Evolutionary conservation across 2,797 vertebrate species (phyloP).

Genomic region (Pipistrellus nathusii): DNA sequence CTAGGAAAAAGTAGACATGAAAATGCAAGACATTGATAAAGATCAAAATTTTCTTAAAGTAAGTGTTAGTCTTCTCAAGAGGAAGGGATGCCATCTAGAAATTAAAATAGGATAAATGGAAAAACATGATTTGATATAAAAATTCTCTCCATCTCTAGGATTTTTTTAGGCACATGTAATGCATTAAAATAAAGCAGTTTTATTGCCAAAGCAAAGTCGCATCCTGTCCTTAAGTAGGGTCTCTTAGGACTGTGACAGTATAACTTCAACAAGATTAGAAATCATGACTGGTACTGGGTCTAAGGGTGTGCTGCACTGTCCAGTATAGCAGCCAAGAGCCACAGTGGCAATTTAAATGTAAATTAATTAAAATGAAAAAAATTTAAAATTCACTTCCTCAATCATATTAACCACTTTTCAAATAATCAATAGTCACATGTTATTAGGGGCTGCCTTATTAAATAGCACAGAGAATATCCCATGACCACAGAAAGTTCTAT

Average conservation of each 20-base stretch:
- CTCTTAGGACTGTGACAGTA: neutral
- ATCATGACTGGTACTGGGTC: neutral
- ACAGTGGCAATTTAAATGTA: neutral
- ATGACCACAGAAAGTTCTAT: neutral
- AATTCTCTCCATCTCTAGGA: neutral
- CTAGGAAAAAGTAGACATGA: neutral
- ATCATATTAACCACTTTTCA: neutral
- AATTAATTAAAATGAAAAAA: neutral
- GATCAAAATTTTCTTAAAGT: conserved; percentile 30
- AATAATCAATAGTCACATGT: neutral
- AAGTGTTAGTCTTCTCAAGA: conserved; percentile 3
- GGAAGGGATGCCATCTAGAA: neutral
- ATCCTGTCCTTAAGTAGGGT: neutral
- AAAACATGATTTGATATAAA: conserved; percentile 40
- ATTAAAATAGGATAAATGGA: conserved; percentile 37
- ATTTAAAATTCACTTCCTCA: conserved; percentile 36
- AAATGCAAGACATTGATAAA: neutral
- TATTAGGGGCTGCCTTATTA: neutral
- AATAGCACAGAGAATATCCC: neutral
- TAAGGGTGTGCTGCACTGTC: neutral
- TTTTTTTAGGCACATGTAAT: neutral
- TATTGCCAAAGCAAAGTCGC: conserved; percentile 31
- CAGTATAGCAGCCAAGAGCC: neutral
- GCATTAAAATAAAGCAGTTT: conserved; percentile 3
- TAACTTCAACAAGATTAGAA: neutral